phyloP scores from a whole-genome alignment of 2,888 invertebrate genomes.

The Mythimna impura region DNA sequence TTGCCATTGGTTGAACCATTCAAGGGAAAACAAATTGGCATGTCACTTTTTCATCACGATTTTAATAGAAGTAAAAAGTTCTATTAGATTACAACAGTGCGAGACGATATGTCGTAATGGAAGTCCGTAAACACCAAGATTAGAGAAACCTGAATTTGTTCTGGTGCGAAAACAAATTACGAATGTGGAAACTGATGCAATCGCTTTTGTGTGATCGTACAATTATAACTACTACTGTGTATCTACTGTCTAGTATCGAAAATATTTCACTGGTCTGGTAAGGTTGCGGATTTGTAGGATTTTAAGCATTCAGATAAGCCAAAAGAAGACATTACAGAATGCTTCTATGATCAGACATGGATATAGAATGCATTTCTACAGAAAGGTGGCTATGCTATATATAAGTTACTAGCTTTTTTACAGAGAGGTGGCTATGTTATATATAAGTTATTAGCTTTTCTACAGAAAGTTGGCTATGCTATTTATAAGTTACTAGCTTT shows the following conservation, averaged over 20 bases:
- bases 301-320: too few relatives aligned
- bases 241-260: background rate
- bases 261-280: background rate
- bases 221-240: background rate
- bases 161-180: conserved; percentile 17
- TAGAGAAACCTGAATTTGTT: conserved; percentile 26
- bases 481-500: too few relatives aligned
- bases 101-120: conserved; percentile 27
- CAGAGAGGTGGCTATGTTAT: too few relatives aligned
- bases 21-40: conserved; percentile 45
- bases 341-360: background rate
- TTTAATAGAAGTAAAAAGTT: conserved; percentile 41
- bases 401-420: too few relatives aligned
- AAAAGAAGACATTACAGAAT: too few relatives aligned
- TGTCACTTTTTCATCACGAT: conserved; percentile 44
- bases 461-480: too few relatives aligned
- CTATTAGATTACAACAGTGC: conserved; percentile 19
- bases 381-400: background rate
- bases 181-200: conserved; percentile 8
- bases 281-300: too few relatives aligned
- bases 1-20: conserved; percentile 10
- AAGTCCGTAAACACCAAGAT: conserved; percentile 25
- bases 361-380: background rate
- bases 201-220: background rate
- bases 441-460: too few relatives aligned